These are phyloP conservation scores for Suncus etruscus DNA, from an alignment of 2,113 vertebrate genomes.

Conservation along the genomic window DNA sequence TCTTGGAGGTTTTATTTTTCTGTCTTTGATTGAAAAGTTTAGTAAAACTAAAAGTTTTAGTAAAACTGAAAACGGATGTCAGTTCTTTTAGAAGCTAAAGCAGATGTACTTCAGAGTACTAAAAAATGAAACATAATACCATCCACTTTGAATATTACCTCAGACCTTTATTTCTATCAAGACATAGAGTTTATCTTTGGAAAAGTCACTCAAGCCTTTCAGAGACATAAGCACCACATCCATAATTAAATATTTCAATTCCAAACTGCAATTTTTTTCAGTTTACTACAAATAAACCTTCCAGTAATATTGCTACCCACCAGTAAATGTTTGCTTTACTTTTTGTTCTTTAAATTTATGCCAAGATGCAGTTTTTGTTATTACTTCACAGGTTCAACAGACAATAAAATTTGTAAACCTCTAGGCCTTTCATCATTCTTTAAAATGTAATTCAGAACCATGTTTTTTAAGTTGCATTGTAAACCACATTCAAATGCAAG, in stretches of 20 bases:
- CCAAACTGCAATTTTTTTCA: constrained; percentile 51
- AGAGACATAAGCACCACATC: constrained; percentile 22
- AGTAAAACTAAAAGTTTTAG: background rate
- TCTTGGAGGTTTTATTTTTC: constrained; percentile 49
- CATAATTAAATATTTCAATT: constrained; percentile 59
- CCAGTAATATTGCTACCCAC: constrained; percentile 49
- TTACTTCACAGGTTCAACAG: constrained; percentile 61
- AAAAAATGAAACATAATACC: constrained; percentile 51
- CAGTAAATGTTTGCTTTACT: constrained; percentile 56
- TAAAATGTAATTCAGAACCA: constrained; percentile 60
- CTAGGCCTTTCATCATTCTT: constrained; percentile 48
- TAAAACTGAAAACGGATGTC: background rate
- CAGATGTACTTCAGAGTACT: constrained; percentile 40
- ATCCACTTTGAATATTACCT: constrained; percentile 39
- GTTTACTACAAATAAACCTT: constrained; percentile 62
- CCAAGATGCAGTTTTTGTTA: constrained; percentile 63
- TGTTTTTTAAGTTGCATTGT: constrained; percentile 59
- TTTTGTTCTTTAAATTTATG: constrained; percentile 77
- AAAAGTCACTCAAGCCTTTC: constrained; percentile 56
- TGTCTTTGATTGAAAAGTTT: constrained; percentile 40
- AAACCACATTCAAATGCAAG: constrained; percentile 30
- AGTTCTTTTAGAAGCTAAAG: constrained; percentile 56
- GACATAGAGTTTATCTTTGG: constrained; percentile 52
- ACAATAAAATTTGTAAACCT: constrained; percentile 22
- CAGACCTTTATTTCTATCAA: constrained; percentile 57